These are phyloP conservation scores for Dryobota labecula DNA, from an alignment of 2,888 invertebrate genomes.

Conservation along the genomic window DNA sequence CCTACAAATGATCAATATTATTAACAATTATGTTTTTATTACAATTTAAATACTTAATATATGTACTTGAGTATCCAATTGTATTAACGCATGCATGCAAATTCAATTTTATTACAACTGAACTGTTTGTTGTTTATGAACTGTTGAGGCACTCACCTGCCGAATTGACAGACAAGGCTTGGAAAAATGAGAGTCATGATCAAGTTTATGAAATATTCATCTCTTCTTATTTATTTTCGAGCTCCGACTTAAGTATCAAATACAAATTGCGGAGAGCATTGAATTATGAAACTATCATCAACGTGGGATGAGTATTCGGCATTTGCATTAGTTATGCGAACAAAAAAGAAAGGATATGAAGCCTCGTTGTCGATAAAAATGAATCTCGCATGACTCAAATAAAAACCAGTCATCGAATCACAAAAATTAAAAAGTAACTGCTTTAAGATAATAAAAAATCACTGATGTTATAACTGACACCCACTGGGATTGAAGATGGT, in stretches of 20 bases:
- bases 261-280: conserved; percentile 53
- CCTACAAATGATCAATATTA: too few species aligned
- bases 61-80: too few species aligned
- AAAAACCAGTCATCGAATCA: conserved; percentile 74
- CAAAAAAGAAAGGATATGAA: conserved; percentile 74
- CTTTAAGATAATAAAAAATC: conserved; percentile 73
- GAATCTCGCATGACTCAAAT: conserved; percentile 76
- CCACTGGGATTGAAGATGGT: conserved; percentile 69
- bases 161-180: conserved; percentile 40
- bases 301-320: conserved; percentile 75
- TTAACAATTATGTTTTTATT: too few species aligned
- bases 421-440: conserved; percentile 75
- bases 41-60: too few species aligned
- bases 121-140: too few species aligned
- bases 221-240: conserved; percentile 9
- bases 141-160: conserved; percentile 50
- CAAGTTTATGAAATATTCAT: conserved; percentile 14
- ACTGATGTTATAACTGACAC: conserved; percentile 73
- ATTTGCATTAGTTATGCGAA: conserved; percentile 77
- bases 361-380: conserved; percentile 66
- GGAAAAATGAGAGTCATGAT: conserved; percentile 17
- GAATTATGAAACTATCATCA: conserved; percentile 65
- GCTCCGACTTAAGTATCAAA: conserved; percentile 26
- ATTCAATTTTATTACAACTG: too few species aligned
- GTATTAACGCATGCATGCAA: too few species aligned